Base-by-base conservation (phyloP, 1,140 invertebrate species). In the Drosophila ohnishii region DNA sequence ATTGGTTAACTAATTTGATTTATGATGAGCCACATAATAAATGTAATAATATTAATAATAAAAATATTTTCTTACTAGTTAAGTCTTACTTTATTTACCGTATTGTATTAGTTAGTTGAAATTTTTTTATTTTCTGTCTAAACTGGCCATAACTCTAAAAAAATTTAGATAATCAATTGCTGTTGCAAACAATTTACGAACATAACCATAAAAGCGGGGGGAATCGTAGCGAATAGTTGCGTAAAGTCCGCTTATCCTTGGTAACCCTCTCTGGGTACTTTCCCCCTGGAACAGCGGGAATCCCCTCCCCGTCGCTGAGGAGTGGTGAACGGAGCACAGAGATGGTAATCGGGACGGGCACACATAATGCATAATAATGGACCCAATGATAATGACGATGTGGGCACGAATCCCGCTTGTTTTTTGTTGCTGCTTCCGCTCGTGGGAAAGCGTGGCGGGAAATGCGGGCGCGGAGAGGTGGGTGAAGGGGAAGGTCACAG, bases 291-390 rank as follows among this genome's bases (percentile, higher is more conserved):
- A 35, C 45, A 51, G 35, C 62, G 65, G 61, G 60, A 51, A 51
- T 3, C 37, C 61, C 30, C 22, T n/a, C 19, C 2, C 19, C 2
- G 37, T 16, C 10, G 28, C 5, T 28, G 25, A 39, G 47, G 40
- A 16, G 16, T 16, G 16, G n/a, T 10, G 39, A 16, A 40, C 8
- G 14, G 14, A 39, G 14, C 14, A 8, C 3, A 13, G 6, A 44
- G 69, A 59, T 71, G 34, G 39, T 70, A 70, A 71, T 70, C 67
- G 35, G 22, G 35, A 35, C 65, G 32, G 40, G 42, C 65, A 71
- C 65, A 71, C 67, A 71, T 70, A 71, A 71, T 70, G 67, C 67
- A 70, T 58, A 71, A 47, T 70, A 71, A 71, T 71, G 51, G 65
- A 67, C 28, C 13, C 67, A 39, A 70, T 48, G 65, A 70, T 71